These are phyloP conservation scores for Thera britannica DNA, from an alignment of 2,888 invertebrate species.

Conservation along the genomic window DNA sequence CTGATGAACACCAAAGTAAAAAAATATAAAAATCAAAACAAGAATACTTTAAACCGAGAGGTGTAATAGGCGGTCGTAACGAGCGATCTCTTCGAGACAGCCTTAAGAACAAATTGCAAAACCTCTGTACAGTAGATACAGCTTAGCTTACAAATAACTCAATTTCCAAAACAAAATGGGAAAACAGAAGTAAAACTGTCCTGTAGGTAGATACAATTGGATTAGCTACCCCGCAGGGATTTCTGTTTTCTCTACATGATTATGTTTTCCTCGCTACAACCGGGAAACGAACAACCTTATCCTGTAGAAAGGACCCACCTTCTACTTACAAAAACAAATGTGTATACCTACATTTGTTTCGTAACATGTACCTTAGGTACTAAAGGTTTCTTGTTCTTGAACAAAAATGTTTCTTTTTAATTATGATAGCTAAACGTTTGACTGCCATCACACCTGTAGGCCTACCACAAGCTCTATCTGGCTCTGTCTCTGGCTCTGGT, in stretches of 20 bases:
- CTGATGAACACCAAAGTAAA: no score
- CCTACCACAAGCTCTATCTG: no score
- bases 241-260: slow-evolving; percentile 37
- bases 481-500: no score
- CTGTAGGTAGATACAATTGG: slow-evolving; percentile 9
- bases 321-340: slow-evolving; percentile 7
- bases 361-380: not conserved
- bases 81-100: no score
- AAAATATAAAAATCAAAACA: no score
- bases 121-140: no score
- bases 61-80: no score
- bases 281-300: slow-evolving; percentile 14
- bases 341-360: slow-evolving; percentile 8
- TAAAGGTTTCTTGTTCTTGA: not conserved
- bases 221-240: slow-evolving; percentile 26
- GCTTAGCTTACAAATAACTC: not conserved
- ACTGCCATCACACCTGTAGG: no score
- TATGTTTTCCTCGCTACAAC: slow-evolving; percentile 24
- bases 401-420: no score
- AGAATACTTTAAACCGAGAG: no score
- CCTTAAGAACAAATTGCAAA: no score
- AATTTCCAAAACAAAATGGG: slow-evolving; percentile 2
- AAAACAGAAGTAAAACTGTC: slow-evolving; percentile 6
- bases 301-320: not conserved
- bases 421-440: no score